Evolutionary conservation across 2,113 vertebrate species (phyloP), one percentile per base, ranked within the genome.

Genomic region (Amblyopsis rosae): DNA sequence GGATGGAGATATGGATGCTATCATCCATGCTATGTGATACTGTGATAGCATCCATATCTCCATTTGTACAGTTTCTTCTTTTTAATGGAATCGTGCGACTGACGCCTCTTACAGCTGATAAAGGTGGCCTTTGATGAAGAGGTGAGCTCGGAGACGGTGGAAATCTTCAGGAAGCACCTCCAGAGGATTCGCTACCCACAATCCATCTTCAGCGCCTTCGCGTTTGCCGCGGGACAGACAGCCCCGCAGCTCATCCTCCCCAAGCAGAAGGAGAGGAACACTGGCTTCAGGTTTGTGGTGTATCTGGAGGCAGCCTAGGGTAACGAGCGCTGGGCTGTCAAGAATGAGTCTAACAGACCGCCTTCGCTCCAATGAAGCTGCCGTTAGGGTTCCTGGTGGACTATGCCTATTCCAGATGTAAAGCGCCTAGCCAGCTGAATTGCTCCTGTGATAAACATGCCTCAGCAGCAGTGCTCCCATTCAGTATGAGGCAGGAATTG

Each of bases 81-180:
- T 70, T 62, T 12, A 54, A 54, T 65, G 9, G n/a, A 54, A 54
- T 3, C 1, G 46, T 75, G 51, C 63, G 3, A 9, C 7, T 19
- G 0, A 5, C 54, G 12, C 87, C 70, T 65, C 72, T 66, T 77
- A 10, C 82, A 99, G 98, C 77, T 99, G 80, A 96, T 99, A 89
- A 98, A 97, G 88, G 96, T 98, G 79, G 96, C 96, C 8, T 99
- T 99, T 90, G 98, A 99, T 80, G 98, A 98, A 85, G 98, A 99
- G 92, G 98, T 99, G 57, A 96, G 93, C 77, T 94, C 95, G 0
- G 98, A 99, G 90, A 94, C 94, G 87, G 96, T 99, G 73, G 98
- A 99, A 88, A 94, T 97, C 88, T 99, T 99, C 90, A 95, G 94
- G 88, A 99, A 98, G 41, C 97, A 99, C 65, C 80, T 99, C 51